Conservation (phyloP, 53 echinoderm and acorn worm species). For the Echinarachnius parma region DNA sequence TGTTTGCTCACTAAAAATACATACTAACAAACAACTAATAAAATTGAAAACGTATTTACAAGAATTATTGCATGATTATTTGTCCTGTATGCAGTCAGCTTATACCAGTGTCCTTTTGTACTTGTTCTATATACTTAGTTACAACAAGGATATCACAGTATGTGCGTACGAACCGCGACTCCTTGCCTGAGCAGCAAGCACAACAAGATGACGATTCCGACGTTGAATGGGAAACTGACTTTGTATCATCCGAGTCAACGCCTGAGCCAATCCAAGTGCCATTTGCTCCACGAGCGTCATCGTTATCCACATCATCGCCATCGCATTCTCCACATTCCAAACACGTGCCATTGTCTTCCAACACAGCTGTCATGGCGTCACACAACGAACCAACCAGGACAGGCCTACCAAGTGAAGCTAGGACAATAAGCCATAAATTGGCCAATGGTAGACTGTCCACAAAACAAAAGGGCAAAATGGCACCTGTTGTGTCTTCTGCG, state of each 20-base stretch:
- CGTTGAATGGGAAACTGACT: slow-evolving; percentile 66
- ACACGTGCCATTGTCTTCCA: neutral
- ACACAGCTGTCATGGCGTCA: neutral
- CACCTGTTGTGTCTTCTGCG: too few relatives aligned
- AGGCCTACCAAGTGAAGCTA: slow-evolving; percentile 18
- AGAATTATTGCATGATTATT: too few relatives aligned
- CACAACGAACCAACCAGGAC: slow-evolving; percentile 15
- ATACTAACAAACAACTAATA: too few relatives aligned
- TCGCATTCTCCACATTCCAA: neutral
- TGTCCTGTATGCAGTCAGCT: too few relatives aligned
- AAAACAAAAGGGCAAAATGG: too few relatives aligned
- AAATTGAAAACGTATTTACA: too few relatives aligned
- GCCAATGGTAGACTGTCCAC: slow-evolving; percentile 32
- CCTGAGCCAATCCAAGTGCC: slow-evolving; percentile 28
- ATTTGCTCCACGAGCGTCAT: neutral
- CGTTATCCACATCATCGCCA: slow-evolving; percentile 1
- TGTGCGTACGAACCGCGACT: too few relatives aligned
- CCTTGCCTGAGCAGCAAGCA: too few relatives aligned
- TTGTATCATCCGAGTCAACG: slow-evolving; percentile 59
- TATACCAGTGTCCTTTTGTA: too few relatives aligned
- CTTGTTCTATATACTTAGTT: too few relatives aligned
- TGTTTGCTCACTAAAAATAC: too few relatives aligned
- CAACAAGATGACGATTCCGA: slow-evolving; percentile 46
- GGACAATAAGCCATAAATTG: slow-evolving; percentile 20
- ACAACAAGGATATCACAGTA: too few relatives aligned